Evolutionary conservation across 2,888 invertebrate species (phyloP).

Genomic region (Pyralis farinalis): DNA sequence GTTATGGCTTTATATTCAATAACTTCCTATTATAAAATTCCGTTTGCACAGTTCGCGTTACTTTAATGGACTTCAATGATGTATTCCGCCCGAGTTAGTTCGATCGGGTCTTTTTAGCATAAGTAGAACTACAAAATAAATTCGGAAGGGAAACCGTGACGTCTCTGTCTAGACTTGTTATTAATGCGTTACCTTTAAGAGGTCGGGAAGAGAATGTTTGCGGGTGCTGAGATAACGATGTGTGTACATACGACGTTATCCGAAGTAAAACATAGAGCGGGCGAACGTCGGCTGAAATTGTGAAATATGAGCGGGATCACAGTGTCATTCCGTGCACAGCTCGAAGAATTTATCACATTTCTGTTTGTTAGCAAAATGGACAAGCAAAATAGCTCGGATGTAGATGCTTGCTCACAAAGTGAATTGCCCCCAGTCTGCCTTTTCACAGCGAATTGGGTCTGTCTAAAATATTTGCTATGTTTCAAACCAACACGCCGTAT

Average conservation of each 20-base stretch:
- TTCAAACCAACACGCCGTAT: slow-evolving; percentile 11
- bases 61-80: slow-evolving; percentile 25
- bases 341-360: slow-evolving; percentile 57
- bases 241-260: slow-evolving; percentile 38
- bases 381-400: slow-evolving; percentile 28
- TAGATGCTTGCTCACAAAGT: slow-evolving; percentile 18
- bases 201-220: slow-evolving; percentile 21
- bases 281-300: slow-evolving; percentile 45
- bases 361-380: slow-evolving; percentile 40
- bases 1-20: slow-evolving; percentile 9
- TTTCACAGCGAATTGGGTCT: slow-evolving; percentile 31
- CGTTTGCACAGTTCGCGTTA: slow-evolving; percentile 28
- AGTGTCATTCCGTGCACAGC: slow-evolving; percentile 51
- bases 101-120: slow-evolving; percentile 27
- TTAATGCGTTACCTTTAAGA: slow-evolving; percentile 39
- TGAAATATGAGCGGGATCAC: slow-evolving; percentile 63
- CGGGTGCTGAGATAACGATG: slow-evolving; percentile 21
- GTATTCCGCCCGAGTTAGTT: slow-evolving; percentile 20
- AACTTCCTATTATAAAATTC: slow-evolving; percentile 44
- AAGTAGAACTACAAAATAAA: slow-evolving; percentile 20
- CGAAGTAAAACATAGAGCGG: slow-evolving; percentile 43
- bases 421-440: slow-evolving; percentile 20
- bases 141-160: slow-evolving; percentile 23
- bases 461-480: slow-evolving; percentile 32
- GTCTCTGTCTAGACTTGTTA: slow-evolving; percentile 37